A percentile compares a stretch with the other conserved stretches of the same genome.
phyloP scores from a whole-genome alignment of 2,888 invertebrate species.

The Yponomeuta malinellus region DNA sequence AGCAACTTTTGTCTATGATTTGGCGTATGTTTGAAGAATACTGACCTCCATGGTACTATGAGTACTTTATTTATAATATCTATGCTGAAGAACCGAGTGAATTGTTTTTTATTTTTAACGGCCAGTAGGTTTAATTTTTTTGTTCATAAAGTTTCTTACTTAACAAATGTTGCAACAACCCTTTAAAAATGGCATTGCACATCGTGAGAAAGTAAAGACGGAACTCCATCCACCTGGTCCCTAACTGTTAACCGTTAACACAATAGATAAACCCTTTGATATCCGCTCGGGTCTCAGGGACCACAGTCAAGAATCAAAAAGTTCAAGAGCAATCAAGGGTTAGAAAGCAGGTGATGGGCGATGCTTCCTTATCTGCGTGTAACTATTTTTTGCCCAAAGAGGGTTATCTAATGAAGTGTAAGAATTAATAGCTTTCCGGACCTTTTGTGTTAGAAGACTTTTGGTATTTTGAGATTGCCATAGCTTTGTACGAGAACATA shows the following conservation, averaged over 20 bases:
- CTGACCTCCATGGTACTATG: too few relatives aligned
- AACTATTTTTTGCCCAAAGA: constrained; percentile 54
- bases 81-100: not conserved
- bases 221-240: constrained; percentile 58
- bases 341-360: constrained; percentile 66
- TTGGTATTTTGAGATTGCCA: not conserved
- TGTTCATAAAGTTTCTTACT: constrained; percentile 17
- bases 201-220: constrained; percentile 62
- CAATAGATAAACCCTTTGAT: constrained; percentile 58
- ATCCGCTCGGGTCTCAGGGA: constrained; percentile 48
- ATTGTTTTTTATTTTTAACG: not conserved
- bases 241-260: constrained; percentile 51
- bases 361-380: constrained; percentile 69
- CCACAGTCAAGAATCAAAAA: constrained; percentile 37
- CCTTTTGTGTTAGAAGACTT: not conserved
- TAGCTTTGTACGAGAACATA: too few relatives aligned
- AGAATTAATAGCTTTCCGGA: constrained; percentile 50
- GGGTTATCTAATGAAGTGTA: constrained; percentile 51
- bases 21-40: too few relatives aligned
- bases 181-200: constrained; percentile 27
- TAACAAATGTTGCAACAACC: constrained; percentile 20
- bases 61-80: too few relatives aligned
- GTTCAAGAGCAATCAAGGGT: constrained; percentile 50
- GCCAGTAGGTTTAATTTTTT: not conserved
- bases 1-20: not conserved